phyloP scores from a whole-genome alignment of 2,888 invertebrate genomes.

The Morpho helenor region DNA sequence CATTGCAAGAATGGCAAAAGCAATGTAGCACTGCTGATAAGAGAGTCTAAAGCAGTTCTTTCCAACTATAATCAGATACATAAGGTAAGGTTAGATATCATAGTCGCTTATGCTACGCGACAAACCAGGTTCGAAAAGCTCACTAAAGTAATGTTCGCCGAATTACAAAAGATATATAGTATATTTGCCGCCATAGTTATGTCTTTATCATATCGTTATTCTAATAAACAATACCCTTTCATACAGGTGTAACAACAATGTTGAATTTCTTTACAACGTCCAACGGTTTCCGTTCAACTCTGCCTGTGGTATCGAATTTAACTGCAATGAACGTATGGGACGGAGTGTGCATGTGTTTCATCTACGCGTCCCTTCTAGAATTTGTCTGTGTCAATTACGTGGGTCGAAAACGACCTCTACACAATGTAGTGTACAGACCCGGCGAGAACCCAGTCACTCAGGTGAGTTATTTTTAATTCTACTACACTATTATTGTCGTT shows the following conservation, averaged over 20 bases:
- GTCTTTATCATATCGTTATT: slow-evolving; percentile 2
- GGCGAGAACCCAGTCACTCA: slow-evolving; percentile 95
- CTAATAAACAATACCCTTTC: slow-evolving; percentile 12
- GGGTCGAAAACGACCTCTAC: slow-evolving; percentile 92
- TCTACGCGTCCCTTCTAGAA: slow-evolving; percentile 95
- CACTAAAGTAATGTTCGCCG: slow-evolving; percentile 4
- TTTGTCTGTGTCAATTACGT: slow-evolving; percentile 98
- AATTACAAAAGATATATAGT: background rate
- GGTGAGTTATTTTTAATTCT: slow-evolving; percentile 74
- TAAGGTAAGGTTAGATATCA: no score
- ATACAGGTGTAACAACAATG: slow-evolving; percentile 96
- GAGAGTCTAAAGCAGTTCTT: no score
- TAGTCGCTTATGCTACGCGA: background rate
- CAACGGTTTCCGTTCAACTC: slow-evolving; percentile 93
- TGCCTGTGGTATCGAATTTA: slow-evolving; percentile 95
- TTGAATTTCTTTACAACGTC: slow-evolving; percentile 98
- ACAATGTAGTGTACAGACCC: slow-evolving; percentile 93
- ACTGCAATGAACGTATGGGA: slow-evolving; percentile 99
- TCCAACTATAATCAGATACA: no score
- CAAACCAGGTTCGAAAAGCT: background rate
- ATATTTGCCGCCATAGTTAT: slow-evolving; percentile 20
- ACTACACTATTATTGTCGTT: slow-evolving; percentile 19
- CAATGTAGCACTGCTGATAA: no score
- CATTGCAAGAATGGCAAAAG: no score
- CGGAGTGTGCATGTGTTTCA: slow-evolving; percentile 98